phyloP scores from a whole-genome alignment of 2,797 vertebrate species.

The Prionace glauca region DNA sequence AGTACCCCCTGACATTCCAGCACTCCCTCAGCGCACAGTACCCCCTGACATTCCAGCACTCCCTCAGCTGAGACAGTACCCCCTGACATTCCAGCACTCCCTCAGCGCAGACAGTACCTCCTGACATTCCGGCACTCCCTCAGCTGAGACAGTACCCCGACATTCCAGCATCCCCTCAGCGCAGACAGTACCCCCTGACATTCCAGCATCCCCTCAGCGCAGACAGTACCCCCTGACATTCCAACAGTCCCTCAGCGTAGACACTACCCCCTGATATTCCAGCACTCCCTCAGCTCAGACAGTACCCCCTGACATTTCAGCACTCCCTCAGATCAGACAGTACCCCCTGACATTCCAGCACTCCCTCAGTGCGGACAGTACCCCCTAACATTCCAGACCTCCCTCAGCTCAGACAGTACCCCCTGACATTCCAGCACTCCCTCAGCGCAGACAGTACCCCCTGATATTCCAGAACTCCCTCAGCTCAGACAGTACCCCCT shows the following conservation, averaged over 20 bases:
- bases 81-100: background rate
- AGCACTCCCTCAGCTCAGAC: background rate
- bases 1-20: no score
- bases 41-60: background rate
- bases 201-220: background rate
- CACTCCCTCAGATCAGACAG: background rate
- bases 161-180: background rate
- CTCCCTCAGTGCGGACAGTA: background rate
- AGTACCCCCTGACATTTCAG: no score
- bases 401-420: background rate
- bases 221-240: no score
- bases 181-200: no score
- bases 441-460: no score
- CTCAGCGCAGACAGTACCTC: no score
- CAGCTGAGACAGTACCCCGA: background rate
- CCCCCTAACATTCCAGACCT: background rate
- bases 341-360: no score
- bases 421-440: background rate
- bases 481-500: no score
- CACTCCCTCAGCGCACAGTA: background rate
- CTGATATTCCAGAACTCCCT: background rate
- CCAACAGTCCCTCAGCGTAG: background rate
- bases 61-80: background rate
- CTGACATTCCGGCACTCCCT: background rate
- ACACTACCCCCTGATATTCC: no score